phyloP scores from a whole-genome alignment of 2,888 invertebrate genomes.

The Aphidius colemani region DNA sequence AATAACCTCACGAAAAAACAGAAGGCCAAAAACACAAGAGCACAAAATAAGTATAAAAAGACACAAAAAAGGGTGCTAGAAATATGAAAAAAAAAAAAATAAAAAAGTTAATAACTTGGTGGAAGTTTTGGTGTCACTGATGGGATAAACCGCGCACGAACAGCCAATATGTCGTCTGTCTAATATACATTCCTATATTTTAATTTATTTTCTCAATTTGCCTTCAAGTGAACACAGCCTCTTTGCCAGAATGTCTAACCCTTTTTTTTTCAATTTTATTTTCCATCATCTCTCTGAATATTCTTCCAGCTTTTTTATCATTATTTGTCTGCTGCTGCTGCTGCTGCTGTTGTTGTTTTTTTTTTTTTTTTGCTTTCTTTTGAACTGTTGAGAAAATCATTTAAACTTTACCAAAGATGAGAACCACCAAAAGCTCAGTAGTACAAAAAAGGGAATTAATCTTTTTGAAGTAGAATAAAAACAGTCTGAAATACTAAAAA shows the following conservation, averaged over 20 bases:
- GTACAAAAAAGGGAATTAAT: too few relatives aligned
- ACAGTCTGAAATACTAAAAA: not conserved
- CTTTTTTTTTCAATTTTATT: not conserved
- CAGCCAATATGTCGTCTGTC: constrained; percentile 22
- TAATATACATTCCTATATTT: constrained; percentile 26
- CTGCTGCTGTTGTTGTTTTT: too few relatives aligned
- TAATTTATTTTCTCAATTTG: constrained; percentile 27
- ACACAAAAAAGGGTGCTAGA: not conserved
- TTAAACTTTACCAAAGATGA: not conserved
- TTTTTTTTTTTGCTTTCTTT: not conserved
- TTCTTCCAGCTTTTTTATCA: not conserved
- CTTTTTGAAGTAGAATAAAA: not conserved
- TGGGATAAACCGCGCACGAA: constrained; percentile 16
- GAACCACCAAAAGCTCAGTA: too few relatives aligned
- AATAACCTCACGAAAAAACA: not conserved
- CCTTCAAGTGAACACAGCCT: constrained; percentile 17
- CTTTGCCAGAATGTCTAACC: not conserved
- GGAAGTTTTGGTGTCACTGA: constrained; percentile 30
- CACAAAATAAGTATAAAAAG: too few relatives aligned
- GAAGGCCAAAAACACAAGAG: not conserved
- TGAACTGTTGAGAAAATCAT: constrained; percentile 9
- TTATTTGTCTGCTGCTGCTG: not conserved
- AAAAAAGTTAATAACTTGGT: constrained; percentile 23
- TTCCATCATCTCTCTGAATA: not conserved
- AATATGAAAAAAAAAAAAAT: not conserved